Conservation (phyloP, 1,140 invertebrate genomes). For the Hypsibius dujardini region DNA sequence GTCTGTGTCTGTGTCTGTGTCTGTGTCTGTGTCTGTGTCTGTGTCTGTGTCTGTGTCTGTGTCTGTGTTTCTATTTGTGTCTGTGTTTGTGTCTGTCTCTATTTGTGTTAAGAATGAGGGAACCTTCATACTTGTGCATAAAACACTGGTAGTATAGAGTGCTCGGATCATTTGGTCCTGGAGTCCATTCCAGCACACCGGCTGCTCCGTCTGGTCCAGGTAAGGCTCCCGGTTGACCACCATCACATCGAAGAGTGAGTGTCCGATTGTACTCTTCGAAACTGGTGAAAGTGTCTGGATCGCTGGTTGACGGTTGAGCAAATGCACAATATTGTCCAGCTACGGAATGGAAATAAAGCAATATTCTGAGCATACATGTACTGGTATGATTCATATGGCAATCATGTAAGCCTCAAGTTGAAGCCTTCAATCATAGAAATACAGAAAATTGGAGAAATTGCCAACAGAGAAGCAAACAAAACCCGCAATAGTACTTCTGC, state of each 20-base stretch:
- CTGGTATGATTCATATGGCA: too few species aligned
- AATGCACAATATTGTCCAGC: conserved; percentile 5
- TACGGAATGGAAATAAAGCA: not conserved
- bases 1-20: too few species aligned
- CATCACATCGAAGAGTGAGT: conserved; percentile 4
- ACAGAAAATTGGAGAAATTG: too few species aligned
- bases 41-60: too few species aligned
- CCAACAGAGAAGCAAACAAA: too few species aligned
- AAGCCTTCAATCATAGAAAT: too few species aligned
- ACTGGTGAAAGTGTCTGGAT: not conserved
- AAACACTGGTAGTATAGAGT: conserved; percentile 57
- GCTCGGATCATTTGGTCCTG: conserved; percentile 75
- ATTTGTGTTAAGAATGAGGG: too few species aligned
- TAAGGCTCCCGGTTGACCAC: not conserved
- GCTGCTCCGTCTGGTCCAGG: conserved; percentile 37
- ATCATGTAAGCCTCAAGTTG: too few species aligned
- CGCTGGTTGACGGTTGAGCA: not conserved
- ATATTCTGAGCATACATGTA: not conserved
- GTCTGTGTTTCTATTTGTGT: too few species aligned
- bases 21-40: too few species aligned
- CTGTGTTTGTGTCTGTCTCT: too few species aligned
- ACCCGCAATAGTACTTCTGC: too few species aligned
- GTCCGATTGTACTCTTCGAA: conserved; percentile 15
- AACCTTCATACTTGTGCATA: not conserved
- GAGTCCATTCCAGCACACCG: conserved; percentile 56